phyloP scores from a whole-genome alignment of 2,113 vertebrate genomes.

The Pycnonotus jocosus region DNA sequence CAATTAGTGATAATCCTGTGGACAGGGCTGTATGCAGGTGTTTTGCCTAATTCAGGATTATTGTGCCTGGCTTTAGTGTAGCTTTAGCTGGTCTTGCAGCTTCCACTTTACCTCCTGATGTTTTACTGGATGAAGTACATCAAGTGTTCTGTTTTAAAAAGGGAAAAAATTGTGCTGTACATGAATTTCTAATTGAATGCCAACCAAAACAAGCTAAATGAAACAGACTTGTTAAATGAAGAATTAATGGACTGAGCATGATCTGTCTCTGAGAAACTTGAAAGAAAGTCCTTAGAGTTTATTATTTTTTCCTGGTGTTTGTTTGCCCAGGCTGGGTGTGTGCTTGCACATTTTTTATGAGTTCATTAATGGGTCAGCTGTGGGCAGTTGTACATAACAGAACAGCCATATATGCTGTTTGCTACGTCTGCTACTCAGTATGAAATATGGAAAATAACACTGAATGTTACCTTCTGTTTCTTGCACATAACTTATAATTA shows the following conservation, averaged over 20 bases:
- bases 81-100: background rate
- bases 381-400: background rate
- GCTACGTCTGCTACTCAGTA: background rate
- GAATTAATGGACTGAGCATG: constrained; percentile 20
- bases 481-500: constrained; percentile 31
- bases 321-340: background rate
- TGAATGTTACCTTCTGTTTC: constrained; percentile 61
- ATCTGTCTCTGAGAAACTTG: background rate
- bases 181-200: background rate
- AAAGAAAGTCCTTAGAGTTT: background rate
- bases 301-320: background rate
- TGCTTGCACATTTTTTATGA: background rate
- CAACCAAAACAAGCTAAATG: constrained; percentile 24
- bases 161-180: background rate
- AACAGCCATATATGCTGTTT: background rate
- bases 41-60: background rate
- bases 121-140: background rate
- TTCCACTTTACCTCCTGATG: background rate
- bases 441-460: constrained; percentile 21
- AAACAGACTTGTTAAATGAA: constrained; percentile 20
- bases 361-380: background rate
- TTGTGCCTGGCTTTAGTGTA: background rate
- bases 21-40: background rate
- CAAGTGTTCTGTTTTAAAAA: background rate
- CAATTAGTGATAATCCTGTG: background rate